Conservation (phyloP, 2,113 vertebrate genomes). For the human (Homo sapiens) region GRCh38 chr2:215551001-215551500, state of each 20-base stretch:
- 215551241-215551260: background rate
- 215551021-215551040: background rate
- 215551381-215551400: background rate
- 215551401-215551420: background rate
- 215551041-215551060: background rate
- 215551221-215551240: background rate
- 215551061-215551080: background rate
- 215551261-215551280: background rate
- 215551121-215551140: background rate
- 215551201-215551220: background rate
- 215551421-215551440: accelerated
- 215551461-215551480: background rate
- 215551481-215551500: background rate
- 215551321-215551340: background rate
- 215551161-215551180: background rate
- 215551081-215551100: background rate
- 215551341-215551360: background rate
- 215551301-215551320: background rate
- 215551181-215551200: background rate
- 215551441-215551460: background rate
- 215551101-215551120: background rate
- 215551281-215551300: background rate
- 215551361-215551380: background rate
- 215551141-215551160: background rate
- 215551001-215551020: background rate